Conservation (phyloP, 2,113 vertebrate genomes). For the Elanus axillaris region DNA sequence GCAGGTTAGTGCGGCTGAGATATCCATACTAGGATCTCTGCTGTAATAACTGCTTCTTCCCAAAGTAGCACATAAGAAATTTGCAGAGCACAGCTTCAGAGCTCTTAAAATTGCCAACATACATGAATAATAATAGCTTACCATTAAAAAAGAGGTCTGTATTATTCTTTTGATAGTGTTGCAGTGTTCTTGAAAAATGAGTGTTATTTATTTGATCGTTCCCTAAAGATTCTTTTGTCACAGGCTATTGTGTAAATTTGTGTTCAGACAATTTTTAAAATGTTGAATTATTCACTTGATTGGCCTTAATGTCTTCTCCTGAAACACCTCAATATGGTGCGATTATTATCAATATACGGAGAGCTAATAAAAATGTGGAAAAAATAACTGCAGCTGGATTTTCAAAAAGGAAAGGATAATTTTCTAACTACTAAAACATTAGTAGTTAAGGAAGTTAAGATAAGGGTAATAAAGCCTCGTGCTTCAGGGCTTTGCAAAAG, state of each 20-base stretch:
- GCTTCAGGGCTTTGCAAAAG: conserved; percentile 43
- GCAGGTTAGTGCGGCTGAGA: background rate
- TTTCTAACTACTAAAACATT: conserved; percentile 22
- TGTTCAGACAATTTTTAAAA: conserved; percentile 62
- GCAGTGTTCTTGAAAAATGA: conserved; percentile 56
- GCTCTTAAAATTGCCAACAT: background rate
- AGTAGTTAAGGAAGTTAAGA: conserved; percentile 64
- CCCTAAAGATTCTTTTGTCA: conserved; percentile 67
- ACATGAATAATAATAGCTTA: background rate
- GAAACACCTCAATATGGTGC: conserved; percentile 43
- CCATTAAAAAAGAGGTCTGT: background rate
- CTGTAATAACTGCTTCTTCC: background rate
- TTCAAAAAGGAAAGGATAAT: background rate
- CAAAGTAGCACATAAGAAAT: background rate
- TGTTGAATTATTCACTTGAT: conserved; percentile 71
- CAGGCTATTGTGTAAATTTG: conserved; percentile 66
- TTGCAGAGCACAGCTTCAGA: background rate
- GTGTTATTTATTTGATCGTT: conserved; percentile 68
- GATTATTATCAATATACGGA: conserved; percentile 21
- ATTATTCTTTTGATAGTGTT: conserved; percentile 42
- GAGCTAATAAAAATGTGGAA: conserved; percentile 23
- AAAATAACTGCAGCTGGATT: conserved; percentile 37
- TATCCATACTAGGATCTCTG: background rate
- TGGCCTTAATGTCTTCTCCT: conserved; percentile 42
- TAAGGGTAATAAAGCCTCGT: conserved; percentile 59